phyloP scores from a whole-genome alignment of 2,113 vertebrate species.

The Gorilla gorilla region DNA sequence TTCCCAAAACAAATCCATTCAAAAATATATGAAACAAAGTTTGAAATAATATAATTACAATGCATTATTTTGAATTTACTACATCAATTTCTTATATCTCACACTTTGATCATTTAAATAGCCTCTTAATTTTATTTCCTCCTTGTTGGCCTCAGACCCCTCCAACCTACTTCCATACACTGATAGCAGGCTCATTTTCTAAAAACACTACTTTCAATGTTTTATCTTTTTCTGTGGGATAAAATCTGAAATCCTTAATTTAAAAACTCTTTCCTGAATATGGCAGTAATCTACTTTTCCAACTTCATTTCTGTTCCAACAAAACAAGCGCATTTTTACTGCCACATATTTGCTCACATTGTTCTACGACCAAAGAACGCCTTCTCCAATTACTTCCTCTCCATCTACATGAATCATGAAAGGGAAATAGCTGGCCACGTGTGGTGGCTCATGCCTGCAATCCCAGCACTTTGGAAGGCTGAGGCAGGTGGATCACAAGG shows the following conservation, averaged over 20 bases:
- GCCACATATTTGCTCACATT: background rate
- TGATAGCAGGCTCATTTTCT: background rate
- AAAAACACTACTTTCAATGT: background rate
- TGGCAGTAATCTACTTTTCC: background rate
- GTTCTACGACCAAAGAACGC: conserved; percentile 12
- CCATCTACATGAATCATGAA: background rate
- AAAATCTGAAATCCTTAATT: conserved; percentile 13
- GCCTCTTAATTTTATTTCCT: background rate
- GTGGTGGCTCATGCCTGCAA: no score
- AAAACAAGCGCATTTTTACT: conserved; percentile 38
- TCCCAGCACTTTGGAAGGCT: no score
- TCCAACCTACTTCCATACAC: background rate
- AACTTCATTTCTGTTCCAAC: background rate
- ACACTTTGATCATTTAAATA: background rate
- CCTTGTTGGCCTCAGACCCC: background rate
- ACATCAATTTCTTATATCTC: background rate
- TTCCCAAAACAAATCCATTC: background rate
- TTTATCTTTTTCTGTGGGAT: background rate
- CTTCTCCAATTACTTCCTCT: conserved; percentile 13
- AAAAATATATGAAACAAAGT: background rate
- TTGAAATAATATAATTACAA: background rate
- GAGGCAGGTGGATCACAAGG: no score
- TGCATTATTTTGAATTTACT: background rate
- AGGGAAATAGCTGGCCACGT: background rate
- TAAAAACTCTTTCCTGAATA: background rate